Evolutionary conservation across 2,797 vertebrate species (phyloP), one percentile per base, ranked within the genome.

Genomic region (Hephaestus fuliginosus): DNA sequence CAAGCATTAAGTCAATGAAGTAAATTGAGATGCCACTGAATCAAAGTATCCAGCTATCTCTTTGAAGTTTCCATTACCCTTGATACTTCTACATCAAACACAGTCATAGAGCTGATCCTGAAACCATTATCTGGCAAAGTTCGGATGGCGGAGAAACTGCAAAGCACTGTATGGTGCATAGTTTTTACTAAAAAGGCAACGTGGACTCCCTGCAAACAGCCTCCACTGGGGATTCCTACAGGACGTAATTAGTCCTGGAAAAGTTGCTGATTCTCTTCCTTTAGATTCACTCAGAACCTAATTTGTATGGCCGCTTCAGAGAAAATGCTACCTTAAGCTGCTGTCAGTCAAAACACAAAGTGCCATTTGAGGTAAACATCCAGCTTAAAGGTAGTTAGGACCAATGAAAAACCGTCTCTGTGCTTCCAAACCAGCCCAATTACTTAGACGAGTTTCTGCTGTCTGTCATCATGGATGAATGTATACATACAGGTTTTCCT

Each of bases 31-130:
- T 88, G 92, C 87, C 85, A 92, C 83, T 81, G 83, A 91, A 90
- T 92, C 89, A 92, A 90, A 92, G 93, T 89, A 88, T 83, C 88
- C 82, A 68, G 84, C 80, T 43, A 71, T 87, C 72, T 80, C 93
- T 95, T 94, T 94, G 92, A 95, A 94, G 95, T 95, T 94, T 90
- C 93, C 93, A 95, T 96, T 94, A 94, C 84, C 76, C 82, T 66
- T 81, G 87, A 91, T 92, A 82, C 89, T 89, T 83, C 70, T 28
- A 94, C 95, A 94, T 96, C 95, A 95, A 95, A 94, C 89, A 83
- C 86, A 88, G 86, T 83, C 76, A 66, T 74, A 78, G 79, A 88
- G 80, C 86, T 91, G 83, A 91, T 93, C 88, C 88, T 85, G 81
- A 93, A 92, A 88, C 90, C 83, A 91, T 95, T 94, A 94, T 92